Percentiles rank a stretch among this genome's conserved stretches.
Evolutionary conservation across 92 coral and sea anemone genomes (phyloP).

Genomic region (Epizoanthus scotinus): DNA sequence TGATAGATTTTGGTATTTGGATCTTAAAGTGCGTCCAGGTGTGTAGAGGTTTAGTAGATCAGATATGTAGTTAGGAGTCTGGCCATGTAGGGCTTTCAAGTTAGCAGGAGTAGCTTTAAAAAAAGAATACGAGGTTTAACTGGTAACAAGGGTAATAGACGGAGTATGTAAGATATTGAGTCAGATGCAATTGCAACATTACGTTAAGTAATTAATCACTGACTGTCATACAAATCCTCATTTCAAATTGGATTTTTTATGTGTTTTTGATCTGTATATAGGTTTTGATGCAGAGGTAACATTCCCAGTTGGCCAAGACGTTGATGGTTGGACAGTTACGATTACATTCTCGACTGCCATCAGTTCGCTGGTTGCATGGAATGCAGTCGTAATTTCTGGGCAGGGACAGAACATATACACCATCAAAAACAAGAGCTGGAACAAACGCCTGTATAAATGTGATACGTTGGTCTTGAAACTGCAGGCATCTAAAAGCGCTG

Average conservation of each 20-base stretch:
- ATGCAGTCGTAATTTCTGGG: background rate
- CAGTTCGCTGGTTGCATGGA: background rate
- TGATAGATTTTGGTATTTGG: no score
- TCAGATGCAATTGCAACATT: background rate
- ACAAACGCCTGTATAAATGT: slow-evolving; percentile 26
- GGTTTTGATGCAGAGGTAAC: slow-evolving; percentile 45
- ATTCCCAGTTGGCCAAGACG: slow-evolving; percentile 36
- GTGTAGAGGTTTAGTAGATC: no score
- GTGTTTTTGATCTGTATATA: background rate
- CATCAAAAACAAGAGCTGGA: slow-evolving; percentile 51
- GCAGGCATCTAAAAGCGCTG: slow-evolving; percentile 20
- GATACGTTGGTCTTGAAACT: background rate
- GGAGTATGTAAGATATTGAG: no score
- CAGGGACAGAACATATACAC: slow-evolving; percentile 39
- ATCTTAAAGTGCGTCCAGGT: no score
- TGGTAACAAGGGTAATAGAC: no score
- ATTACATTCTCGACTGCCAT: slow-evolving; percentile 14
- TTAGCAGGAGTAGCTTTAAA: no score
- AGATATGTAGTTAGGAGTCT: no score
- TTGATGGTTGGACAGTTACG: slow-evolving; percentile 23
- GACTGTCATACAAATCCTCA: background rate
- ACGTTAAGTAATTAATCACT: background rate
- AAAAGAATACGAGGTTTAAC: no score
- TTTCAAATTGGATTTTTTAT: background rate
- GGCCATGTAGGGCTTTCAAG: no score